phyloP scores from a whole-genome alignment of 2,888 invertebrate genomes.

The Drosophila siamana region DNA sequence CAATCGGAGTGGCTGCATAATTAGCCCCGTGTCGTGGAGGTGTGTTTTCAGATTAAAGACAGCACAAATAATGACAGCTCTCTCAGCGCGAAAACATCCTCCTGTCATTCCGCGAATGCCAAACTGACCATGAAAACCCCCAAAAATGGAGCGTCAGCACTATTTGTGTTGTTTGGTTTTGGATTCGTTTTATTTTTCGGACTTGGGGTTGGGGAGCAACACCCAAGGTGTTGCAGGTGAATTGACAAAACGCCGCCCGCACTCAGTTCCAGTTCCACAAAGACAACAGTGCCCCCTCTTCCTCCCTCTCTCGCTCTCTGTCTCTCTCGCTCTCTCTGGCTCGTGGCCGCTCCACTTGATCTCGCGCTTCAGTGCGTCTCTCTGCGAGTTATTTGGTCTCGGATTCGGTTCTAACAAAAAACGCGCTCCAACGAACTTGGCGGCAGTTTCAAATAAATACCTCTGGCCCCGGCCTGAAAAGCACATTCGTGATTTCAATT shows the following conservation, averaged over 20 bases:
- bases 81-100: slow-evolving; percentile 61
- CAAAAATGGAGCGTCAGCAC: slow-evolving; percentile 27
- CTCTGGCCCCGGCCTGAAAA: slow-evolving; percentile 37
- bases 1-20: slow-evolving; percentile 52
- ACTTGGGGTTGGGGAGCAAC: slow-evolving; percentile 30
- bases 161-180: neutral
- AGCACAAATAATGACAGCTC: slow-evolving; percentile 59
- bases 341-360: slow-evolving; percentile 25
- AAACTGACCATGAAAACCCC: slow-evolving; percentile 75
- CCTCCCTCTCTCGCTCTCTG: neutral
- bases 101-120: slow-evolving; percentile 69
- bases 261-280: slow-evolving; percentile 49
- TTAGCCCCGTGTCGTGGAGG: slow-evolving; percentile 35
- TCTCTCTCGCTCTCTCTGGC: neutral
- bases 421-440: slow-evolving; percentile 28
- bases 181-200: neutral
- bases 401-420: slow-evolving; percentile 52
- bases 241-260: slow-evolving; percentile 73
- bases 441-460: slow-evolving; percentile 73
- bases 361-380: slow-evolving; percentile 77
- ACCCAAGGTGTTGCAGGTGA: slow-evolving; percentile 70
- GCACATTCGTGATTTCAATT: slow-evolving; percentile 74
- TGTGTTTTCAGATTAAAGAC: slow-evolving; percentile 30
- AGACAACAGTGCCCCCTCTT: slow-evolving; percentile 1
- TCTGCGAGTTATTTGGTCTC: slow-evolving; percentile 44